A percentile compares a stretch with the other conserved stretches of the same genome.
Evolutionary conservation across 2,113 vertebrate species (phyloP).

Genomic region (Lanius collurio): DNA sequence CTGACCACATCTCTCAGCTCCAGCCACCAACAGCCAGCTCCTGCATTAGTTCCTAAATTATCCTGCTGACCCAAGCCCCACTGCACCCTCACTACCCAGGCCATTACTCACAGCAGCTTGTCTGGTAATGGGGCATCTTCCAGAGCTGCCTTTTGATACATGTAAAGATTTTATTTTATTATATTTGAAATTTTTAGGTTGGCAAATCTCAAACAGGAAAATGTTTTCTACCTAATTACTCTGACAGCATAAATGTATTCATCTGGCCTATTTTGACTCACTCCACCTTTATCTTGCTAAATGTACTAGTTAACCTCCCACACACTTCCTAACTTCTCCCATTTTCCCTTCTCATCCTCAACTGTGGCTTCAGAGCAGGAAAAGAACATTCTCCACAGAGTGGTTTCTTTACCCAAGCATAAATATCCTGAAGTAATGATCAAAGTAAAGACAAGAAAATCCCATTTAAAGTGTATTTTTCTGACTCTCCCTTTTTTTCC

Average conservation of each 20-base stretch:
- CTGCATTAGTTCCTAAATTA: background rate
- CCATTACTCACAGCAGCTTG: background rate
- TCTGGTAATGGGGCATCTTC: background rate
- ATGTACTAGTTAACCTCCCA: constrained; percentile 14
- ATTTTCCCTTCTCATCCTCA: background rate
- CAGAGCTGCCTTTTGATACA: background rate
- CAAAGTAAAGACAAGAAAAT: background rate
- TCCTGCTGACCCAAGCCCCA: background rate
- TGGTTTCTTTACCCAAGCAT: background rate
- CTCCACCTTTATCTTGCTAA: constrained; percentile 13
- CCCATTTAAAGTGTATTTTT: background rate
- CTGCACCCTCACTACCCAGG: background rate
- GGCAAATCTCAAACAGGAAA: background rate
- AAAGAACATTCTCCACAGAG: background rate
- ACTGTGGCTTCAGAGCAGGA: background rate
- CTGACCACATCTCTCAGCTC: background rate
- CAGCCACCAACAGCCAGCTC: background rate
- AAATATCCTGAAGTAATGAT: background rate
- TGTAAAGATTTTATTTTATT: background rate
- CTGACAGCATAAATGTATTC: background rate
- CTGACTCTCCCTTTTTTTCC: background rate
- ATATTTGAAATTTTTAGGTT: background rate
- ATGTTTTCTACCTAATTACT: background rate
- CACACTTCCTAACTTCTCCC: background rate
- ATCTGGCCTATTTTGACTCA: background rate